Conservation (phyloP, 2,797 vertebrate species). For the Takifugu ocellatus region DNA sequence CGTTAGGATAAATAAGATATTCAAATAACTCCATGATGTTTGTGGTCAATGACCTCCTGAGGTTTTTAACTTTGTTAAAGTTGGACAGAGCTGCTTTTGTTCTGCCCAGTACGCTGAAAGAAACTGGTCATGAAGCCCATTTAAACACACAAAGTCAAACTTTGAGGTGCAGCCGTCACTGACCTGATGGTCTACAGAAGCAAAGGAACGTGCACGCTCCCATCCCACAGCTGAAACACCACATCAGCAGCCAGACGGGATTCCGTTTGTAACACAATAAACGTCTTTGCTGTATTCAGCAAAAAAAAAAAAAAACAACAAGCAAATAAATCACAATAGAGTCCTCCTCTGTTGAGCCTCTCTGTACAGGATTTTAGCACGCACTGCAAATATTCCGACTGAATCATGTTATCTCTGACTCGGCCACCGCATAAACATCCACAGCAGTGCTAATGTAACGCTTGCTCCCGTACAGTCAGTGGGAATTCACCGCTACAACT, state of each 20-base stretch:
- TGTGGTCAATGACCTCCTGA: conserved; percentile 20
- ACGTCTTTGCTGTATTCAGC: background rate
- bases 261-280: background rate
- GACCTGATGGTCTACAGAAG: no score
- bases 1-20: no score
- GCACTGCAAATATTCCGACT: background rate
- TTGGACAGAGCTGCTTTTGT: background rate
- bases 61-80: background rate
- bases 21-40: conserved; percentile 11
- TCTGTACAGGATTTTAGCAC: background rate
- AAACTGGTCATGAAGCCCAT: background rate
- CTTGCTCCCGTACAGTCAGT: no score
- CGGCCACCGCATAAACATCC: background rate
- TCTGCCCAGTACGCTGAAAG: background rate
- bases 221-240: background rate
- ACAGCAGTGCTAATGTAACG: conserved; percentile 1
- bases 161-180: no score
- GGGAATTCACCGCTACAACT: no score
- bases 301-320: no score
- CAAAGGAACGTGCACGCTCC: background rate
- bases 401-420: background rate
- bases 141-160: background rate
- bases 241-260: background rate
- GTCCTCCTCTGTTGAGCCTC: conserved; percentile 1
- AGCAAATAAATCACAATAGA: background rate